phyloP scores from a whole-genome alignment of 2,888 invertebrate species.

The Timema podura region DNA sequence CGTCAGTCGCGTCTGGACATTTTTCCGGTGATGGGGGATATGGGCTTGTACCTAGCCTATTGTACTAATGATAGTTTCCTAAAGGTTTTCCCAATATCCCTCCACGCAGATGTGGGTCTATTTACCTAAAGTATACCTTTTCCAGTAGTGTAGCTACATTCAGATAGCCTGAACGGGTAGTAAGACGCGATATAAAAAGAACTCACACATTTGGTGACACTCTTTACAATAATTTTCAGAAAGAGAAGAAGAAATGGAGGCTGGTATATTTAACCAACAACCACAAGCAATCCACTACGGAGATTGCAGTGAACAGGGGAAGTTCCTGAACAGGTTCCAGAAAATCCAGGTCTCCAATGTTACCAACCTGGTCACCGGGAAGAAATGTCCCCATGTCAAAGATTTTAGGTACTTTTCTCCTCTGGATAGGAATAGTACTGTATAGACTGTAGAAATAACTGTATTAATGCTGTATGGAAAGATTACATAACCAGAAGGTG shows the following conservation, averaged over 20 bases:
- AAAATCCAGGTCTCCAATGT: slow-evolving; percentile 18
- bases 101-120: too few species aligned
- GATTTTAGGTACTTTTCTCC: slow-evolving; percentile 19
- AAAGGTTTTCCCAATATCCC: too few species aligned
- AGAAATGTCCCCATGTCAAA: slow-evolving; percentile 25
- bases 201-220: not conserved
- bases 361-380: slow-evolving; percentile 17
- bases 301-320: slow-evolving; percentile 23
- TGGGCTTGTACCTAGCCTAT: too few species aligned
- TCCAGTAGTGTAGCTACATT: not conserved
- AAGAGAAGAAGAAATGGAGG: slow-evolving; percentile 22
- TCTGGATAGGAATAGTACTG: too few species aligned
- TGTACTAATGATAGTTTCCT: too few species aligned
- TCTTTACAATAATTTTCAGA: slow-evolving; percentile 19
- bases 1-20: too few species aligned
- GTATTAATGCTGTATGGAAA: too few species aligned
- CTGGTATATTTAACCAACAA: slow-evolving; percentile 25
- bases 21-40: too few species aligned
- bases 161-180: too few species aligned
- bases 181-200: not conserved
- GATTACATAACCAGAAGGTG: too few species aligned
- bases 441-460: too few species aligned
- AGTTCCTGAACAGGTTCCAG: not conserved
- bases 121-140: not conserved
- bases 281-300: slow-evolving; percentile 24